A percentile compares a stretch with the other conserved stretches of the same genome.
Conservation (phyloP, 2,888 invertebrate genomes). For the Nomada ferruginata region DNA sequence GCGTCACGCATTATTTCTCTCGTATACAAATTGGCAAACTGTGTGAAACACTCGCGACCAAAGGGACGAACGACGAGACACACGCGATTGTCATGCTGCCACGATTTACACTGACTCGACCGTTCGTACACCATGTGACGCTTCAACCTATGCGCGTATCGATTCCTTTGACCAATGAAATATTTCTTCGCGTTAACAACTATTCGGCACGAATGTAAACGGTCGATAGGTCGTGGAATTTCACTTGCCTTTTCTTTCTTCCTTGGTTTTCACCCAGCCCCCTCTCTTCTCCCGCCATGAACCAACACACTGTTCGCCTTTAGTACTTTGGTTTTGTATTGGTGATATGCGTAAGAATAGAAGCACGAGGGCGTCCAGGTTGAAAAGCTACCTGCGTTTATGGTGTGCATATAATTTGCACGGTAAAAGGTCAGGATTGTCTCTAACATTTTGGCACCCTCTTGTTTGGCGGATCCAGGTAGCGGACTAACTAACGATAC, state of each 20-base stretch:
- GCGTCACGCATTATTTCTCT: conserved; percentile 27
- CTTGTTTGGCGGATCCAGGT: no score
- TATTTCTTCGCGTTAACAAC: conserved; percentile 49
- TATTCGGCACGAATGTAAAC: not conserved
- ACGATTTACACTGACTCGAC: conserved; percentile 36
- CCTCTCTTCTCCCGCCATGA: not conserved
- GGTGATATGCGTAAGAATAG: no score
- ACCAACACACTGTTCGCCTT: not conserved
- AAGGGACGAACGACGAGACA: not conserved
- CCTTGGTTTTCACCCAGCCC: no score
- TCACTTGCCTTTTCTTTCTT: no score
- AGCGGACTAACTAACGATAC: no score
- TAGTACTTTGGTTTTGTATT: no score
- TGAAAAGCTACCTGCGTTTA: no score
- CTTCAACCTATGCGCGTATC: conserved; percentile 29
- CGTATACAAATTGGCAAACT: not conserved
- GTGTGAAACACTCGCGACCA: not conserved
- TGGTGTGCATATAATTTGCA: no score
- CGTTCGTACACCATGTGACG: not conserved
- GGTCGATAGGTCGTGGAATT: conserved; percentile 4
- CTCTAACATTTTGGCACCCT: no score
- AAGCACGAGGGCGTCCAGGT: no score
- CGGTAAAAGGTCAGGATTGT: no score
- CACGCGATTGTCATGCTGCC: conserved; percentile 15
- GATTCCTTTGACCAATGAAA: conserved; percentile 51